Base-by-base conservation (phyloP, 2,888 invertebrate species). In the Acanthopleura granulata region DNA sequence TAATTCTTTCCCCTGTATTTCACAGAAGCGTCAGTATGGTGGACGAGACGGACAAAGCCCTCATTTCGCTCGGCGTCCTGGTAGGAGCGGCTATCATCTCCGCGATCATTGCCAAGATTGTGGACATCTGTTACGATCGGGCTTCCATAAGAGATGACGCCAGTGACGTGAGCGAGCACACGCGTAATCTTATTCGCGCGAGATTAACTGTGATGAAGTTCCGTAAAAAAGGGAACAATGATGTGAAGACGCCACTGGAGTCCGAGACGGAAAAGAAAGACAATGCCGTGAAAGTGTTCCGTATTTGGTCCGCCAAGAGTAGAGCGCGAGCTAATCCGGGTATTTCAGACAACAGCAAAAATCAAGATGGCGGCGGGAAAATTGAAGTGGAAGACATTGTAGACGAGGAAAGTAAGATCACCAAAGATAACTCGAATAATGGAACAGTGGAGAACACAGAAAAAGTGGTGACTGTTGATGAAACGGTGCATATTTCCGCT, bases 131-230 rank as follows among this genome's bases (percentile, higher is more conserved):
- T 76, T 80, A 85, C 77, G 82, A 83, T 72, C 73, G 79, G 18
- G 77, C 80, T 1, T 72, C 83, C 1, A 72, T 82, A 0, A 74
- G 79, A 3, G 88, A 88, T 75, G 82, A 84, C 76, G 85, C 83
- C 25, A 85, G 83, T 71, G 85, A 84, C 75, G 84, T 87, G 70
- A 84, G 84, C 61, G 84, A 86, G 22, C 80, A 83, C 77, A 84
- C 82, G 49, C 79, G 82, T 50, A 74, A 80, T 50, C 76, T 84
- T 27, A 81, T 83, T 18, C 78, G 77, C 0, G 78, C 80, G 22
- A 75, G 84, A 61, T 66, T 66, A 27, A 80, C 82, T 15, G 76
- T 83, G 27, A 75, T 77, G n/a, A 78, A 79, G 51, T 78, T 80
- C 51, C 75, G 75, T 61, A 76, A 72, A 62, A 75, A 50, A 16